Base-by-base conservation (phyloP, 2,797 vertebrate genomes). In the Strix occidentalis region DNA sequence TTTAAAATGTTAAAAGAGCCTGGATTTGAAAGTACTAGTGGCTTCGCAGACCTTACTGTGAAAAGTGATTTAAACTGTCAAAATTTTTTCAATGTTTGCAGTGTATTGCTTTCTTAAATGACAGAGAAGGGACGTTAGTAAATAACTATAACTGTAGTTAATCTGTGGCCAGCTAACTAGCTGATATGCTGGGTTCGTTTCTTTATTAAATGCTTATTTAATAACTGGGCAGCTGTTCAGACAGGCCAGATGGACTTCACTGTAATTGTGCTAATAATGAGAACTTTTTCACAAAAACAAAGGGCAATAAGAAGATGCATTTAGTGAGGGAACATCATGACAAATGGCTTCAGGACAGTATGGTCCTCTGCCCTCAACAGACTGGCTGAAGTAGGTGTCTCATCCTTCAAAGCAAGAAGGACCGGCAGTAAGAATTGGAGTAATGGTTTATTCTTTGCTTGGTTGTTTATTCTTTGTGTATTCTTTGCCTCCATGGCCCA, bases 61-160 rank as follows among this genome's bases (percentile, higher is more conserved):
- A 96, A 91, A 95, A 97, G 94, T 96, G 95, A 96, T 98, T 98
- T 96, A 74, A 97, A 97, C 95, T 96, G 96, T 97, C 97, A 96
- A 81, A 94, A 83, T 97, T 97, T 91, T 90, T 92, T 93, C 84
- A 91, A 24, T 90, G 92, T 96, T 96, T 96, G 79, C 91, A 94
- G 94, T 96, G 91, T 95, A 94, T 97, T 97, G 90, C 96, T 97
- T 96, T 95, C 93, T 90, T 94, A 97, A 97, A 97, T 97, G 92
- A 94, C 89, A 93, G 96, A 97, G 96, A 97, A 95, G 88, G 39
- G 39, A 77, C 77, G 58, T 97, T 89, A 93, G 92, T 95, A 97
- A 97, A 94, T 95, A 95, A 96, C 93, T 96, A 39, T 77, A 88
- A 97, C 76, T 64, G 81, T 80, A 93, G 89, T 96, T 97, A 93